Evolutionary conservation across 2,888 invertebrate species (phyloP).

Genomic region (Limenitis camilla): DNA sequence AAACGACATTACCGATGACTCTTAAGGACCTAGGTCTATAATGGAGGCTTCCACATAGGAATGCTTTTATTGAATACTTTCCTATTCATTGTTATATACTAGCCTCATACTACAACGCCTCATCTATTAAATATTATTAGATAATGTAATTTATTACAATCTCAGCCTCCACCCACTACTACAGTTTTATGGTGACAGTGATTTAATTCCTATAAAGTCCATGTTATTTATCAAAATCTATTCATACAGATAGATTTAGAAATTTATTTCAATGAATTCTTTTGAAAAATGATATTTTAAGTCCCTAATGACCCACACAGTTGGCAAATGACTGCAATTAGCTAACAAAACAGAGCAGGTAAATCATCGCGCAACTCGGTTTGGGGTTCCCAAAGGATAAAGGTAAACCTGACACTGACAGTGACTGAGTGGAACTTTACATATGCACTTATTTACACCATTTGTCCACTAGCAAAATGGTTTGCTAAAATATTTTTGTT

Average conservation of each 20-base stretch:
- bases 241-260: no score
- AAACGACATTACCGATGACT: neutral
- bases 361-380: neutral
- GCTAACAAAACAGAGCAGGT: neutral
- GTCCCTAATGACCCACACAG: neutral
- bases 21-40: constrained; percentile 28
- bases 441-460: constrained; percentile 1
- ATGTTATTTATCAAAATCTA: no score
- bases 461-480: neutral
- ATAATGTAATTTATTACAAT: no score
- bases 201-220: no score
- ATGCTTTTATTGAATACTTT: constrained; percentile 22
- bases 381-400: constrained; percentile 5
- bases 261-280: no score
- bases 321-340: neutral
- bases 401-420: constrained; percentile 3
- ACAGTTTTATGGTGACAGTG: no score
- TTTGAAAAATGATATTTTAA: no score
- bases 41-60: constrained; percentile 17
- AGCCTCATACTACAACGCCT: neutral
- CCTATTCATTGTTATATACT: neutral
- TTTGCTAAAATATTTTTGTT: no score
- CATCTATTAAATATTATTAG: neutral
- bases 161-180: no score
- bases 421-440: constrained; percentile 1